Base-by-base conservation (phyloP, 2,888 invertebrate genomes). In the Pheosia tremula region DNA sequence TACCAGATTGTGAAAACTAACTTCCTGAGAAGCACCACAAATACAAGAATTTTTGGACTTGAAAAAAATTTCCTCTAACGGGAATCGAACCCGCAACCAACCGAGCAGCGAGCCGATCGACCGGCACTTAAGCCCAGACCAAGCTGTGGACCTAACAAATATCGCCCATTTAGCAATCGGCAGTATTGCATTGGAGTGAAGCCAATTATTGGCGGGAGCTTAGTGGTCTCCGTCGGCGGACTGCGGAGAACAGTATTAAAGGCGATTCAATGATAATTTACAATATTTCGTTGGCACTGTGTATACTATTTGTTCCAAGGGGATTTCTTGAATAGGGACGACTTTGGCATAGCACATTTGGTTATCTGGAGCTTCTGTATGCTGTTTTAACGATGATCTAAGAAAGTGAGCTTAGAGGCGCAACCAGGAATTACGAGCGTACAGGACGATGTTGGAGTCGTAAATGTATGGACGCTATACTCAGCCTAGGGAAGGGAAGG, bases 221-320 rank as follows among this genome's bases (percentile, higher is more conserved):
- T 59, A 49, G 57, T 10, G 11, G 67, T 57, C 62, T 65, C 63
- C 63, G 66, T 49, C 65, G 66, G 59, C 56, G 74, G 62, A 74
- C 66, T 71, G 63, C 62, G 69, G 58, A 64, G 62, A 60, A 59
- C 62, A 54, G 58, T 45, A 60, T 37, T 10, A 37, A 11, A 47
- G 45, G 55, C 60, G 61, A 68, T 50, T 68, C 74, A 77, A 74
- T 74, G 77, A 68, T 71, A 74, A 77, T 77, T 62, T 68, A 74
- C 63, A 75, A 68, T 55, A 57, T 66, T 66, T 62, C 59, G 75
- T 77, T 74, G 63, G 63, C 64, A 57, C 68, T 62, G 66, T 63
- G 41, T 50, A 62, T 62, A 41, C 5, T 41, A 41, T 3, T 50
- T 52, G 71, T 60, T 71, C 61, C 66, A 64, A 66, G 53, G 64